A percentile compares a stretch with the other conserved stretches of the same genome.
phyloP scores from a whole-genome alignment of 2,113 vertebrate species.

The Sinocyclocheilus rhinocerous region DNA sequence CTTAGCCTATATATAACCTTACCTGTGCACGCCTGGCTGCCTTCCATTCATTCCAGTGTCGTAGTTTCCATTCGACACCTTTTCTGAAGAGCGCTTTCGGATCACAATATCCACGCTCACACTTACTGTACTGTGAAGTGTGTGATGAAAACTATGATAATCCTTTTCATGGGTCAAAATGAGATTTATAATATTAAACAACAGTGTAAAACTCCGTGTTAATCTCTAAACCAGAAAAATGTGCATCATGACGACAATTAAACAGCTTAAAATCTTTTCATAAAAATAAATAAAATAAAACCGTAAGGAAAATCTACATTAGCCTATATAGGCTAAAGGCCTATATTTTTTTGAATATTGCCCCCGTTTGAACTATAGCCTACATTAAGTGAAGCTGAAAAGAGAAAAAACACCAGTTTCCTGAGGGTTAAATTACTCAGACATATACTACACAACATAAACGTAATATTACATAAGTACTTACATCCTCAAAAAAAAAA shows the following conservation, averaged over 20 bases:
- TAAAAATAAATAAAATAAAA: too few species aligned
- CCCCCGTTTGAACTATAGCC: too few species aligned
- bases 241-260: not conserved
- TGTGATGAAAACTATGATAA: not conserved
- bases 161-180: not conserved
- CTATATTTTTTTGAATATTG: too few species aligned
- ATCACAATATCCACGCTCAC: not conserved
- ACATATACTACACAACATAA: too few species aligned
- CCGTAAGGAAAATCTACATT: too few species aligned
- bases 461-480: too few species aligned
- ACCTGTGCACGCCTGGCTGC: constrained; percentile 20
- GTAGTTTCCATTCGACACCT: constrained; percentile 12
- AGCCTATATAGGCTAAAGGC: too few species aligned
- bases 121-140: not conserved
- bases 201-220: not conserved
- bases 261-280: too few species aligned
- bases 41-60: constrained; percentile 27
- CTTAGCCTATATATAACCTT: not conserved
- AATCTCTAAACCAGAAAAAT: not conserved
- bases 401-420: too few species aligned
- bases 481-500: too few species aligned
- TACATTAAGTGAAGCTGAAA: too few species aligned
- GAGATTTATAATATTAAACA: not conserved
- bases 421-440: too few species aligned
- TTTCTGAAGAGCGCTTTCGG: not conserved